Evolutionary conservation across 2,888 invertebrate species (phyloP), one percentile per base, ranked within the genome.

Genomic region (Drosophila nigritarsus): DNA sequence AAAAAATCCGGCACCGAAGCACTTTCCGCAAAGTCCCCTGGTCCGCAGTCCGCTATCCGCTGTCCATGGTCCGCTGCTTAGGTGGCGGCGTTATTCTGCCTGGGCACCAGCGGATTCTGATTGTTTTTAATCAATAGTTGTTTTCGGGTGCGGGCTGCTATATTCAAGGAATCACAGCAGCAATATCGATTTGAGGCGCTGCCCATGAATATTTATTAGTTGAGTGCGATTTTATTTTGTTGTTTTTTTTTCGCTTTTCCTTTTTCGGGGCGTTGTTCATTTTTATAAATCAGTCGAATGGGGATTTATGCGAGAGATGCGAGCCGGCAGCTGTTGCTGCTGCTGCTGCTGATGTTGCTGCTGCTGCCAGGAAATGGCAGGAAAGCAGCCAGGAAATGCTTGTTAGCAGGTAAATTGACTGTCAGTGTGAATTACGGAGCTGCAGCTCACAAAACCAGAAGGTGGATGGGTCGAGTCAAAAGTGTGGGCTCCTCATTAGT

Each of bases 401-500:
- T 78, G 88, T 87, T 87, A 83, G 88, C 87, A 87, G 88, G 80
- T 83, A 82, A 83, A 87, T 87, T 71, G 83, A 75, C 78, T 87
- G 88, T 83, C 83, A 77, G 77, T 80, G 72, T 65, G 74, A 74
- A 80, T 82, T 79, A 79, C 66, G 62, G 40, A 53, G 68, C 45
- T 34, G 60, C 60, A 59, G 50, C 65, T 60, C 45, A 59, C 67
- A 65, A 32, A 32, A 27, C 56, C 24, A 54, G 55, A 55, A 38
- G 27, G 42, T 15, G 55, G 56, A 30, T 32, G 40, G 30, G 42
- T 42, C 62, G 24, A 50, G 71, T 56, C 56, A 15, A 50, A 62
- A 50, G 63, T 63, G 75, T 62, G 71, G 71, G 82, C 75, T 87
- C 51, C 77, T 80, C 77, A 78, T 78, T 78, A 78, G 65, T 13